A percentile compares a stretch with the other conserved stretches of the same genome.
Evolutionary conservation across 37 sponge, comb jelly and placozoan genomes (phyloP).

Genomic region (Hexactinellida sp.): DNA sequence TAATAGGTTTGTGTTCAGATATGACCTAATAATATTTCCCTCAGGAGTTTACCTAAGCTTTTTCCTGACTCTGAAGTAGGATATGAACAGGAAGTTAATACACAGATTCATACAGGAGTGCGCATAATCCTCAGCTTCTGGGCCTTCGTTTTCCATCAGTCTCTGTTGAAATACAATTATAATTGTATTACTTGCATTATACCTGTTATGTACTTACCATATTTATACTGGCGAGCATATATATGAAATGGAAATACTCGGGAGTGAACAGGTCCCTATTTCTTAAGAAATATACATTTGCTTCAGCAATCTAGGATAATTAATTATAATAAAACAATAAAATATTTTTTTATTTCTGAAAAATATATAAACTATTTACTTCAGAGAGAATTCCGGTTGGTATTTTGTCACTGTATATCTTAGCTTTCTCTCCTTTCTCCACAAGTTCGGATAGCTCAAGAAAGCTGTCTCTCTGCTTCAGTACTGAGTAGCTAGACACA

Average conservation of each 20-base stretch:
- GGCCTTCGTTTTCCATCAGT: neutral
- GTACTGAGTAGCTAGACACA: neutral
- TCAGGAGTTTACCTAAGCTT: slow-evolving; percentile 56
- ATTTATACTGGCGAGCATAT: slow-evolving; percentile 34
- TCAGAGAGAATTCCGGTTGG: slow-evolving; percentile 45
- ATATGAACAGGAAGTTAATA: slow-evolving; percentile 60
- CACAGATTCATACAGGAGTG: slow-evolving; percentile 42
- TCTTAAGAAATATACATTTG: slow-evolving; percentile 75
- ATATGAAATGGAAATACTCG: slow-evolving; percentile 64
- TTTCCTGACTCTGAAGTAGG: slow-evolving; percentile 58
- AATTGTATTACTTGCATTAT: neutral
- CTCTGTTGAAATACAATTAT: neutral
- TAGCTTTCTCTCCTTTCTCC: slow-evolving; percentile 61
- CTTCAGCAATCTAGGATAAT: slow-evolving; percentile 41
- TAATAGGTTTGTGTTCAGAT: too few relatives aligned
- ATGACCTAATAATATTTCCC: too few relatives aligned
- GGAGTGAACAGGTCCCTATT: slow-evolving; percentile 65
- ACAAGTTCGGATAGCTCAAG: slow-evolving; percentile 33
- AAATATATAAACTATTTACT: slow-evolving; percentile 8
- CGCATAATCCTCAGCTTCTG: slow-evolving; percentile 18
- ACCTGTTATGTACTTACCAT: slow-evolving; percentile 22
- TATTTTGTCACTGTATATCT: slow-evolving; percentile 48
- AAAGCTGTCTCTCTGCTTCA: neutral
- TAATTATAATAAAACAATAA: neutral
- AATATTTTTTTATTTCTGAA: neutral